Conservation (phyloP, 2,113 vertebrate species). For the Erythrocebus patas region DNA sequence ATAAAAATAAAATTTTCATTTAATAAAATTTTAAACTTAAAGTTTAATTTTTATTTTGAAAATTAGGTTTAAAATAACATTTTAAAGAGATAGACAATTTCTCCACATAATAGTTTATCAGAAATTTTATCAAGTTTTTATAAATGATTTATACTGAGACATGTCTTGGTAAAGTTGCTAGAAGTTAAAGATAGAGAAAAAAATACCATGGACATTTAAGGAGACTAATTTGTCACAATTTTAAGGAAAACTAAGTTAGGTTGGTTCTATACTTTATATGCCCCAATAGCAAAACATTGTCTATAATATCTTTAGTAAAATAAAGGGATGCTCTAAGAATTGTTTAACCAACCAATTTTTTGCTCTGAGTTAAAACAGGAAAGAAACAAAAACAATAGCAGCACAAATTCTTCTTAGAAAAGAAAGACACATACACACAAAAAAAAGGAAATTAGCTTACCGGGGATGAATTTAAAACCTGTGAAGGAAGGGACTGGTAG, state of each 20-base stretch:
- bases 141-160: not conserved
- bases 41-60: not conserved
- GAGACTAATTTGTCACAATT: not conserved
- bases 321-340: not conserved
- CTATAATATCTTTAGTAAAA: not conserved
- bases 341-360: not conserved
- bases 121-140: slow-evolving; percentile 15
- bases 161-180: not conserved
- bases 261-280: not conserved
- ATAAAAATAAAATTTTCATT: not conserved
- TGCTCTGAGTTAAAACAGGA: not conserved
- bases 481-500: not conserved
- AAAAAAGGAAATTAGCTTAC: not conserved
- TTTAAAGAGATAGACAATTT: not conserved
- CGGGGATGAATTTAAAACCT: not conserved
- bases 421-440: too few relatives aligned
- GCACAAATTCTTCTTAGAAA: slow-evolving; percentile 7
- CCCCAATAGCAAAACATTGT: not conserved
- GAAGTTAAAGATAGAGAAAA: slow-evolving; percentile 7
- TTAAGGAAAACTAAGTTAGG: not conserved
- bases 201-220: not conserved
- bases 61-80: not conserved
- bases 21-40: not conserved
- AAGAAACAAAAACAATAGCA: not conserved
- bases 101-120: not conserved